A percentile compares a stretch with the other conserved stretches of the same genome.
Evolutionary conservation across 2,113 vertebrate species (phyloP).

Genomic region (Dendrocopos noguchii): DNA sequence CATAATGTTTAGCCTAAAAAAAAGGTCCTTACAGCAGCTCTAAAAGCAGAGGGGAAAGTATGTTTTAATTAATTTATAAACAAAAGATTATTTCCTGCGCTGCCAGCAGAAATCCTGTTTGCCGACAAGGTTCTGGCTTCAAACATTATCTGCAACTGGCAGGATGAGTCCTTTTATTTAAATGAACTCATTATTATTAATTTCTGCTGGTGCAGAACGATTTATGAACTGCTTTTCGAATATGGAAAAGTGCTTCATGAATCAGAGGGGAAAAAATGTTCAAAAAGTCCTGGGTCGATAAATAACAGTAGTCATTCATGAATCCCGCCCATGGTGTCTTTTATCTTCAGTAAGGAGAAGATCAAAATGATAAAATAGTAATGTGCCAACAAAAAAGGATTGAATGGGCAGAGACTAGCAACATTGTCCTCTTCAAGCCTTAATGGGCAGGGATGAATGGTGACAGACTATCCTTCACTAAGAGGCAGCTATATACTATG

Average conservation of each 20-base stretch:
- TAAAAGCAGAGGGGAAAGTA: constrained; percentile 25
- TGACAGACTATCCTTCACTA: constrained; percentile 9
- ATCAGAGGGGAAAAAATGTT: constrained; percentile 78
- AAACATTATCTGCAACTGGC: constrained; percentile 73
- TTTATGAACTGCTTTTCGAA: constrained; percentile 80
- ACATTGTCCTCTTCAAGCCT: constrained; percentile 14
- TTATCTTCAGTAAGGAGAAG: constrained; percentile 69
- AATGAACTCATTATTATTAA: constrained; percentile 83
- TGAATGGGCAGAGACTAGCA: constrained; percentile 19
- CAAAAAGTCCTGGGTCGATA: constrained; percentile 77
- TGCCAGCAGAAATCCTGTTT: constrained; percentile 63
- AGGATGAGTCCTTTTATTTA: constrained; percentile 80
- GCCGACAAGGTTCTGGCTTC: constrained; percentile 53
- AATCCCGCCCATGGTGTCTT: constrained; percentile 74
- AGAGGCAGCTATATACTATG: neutral
- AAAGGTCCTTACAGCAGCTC: neutral
- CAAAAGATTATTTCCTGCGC: constrained; percentile 39
- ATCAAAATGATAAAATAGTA: constrained; percentile 64
- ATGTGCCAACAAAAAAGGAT: constrained; percentile 28
- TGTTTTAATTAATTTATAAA: constrained; percentile 53
- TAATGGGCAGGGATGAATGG: constrained; percentile 42
- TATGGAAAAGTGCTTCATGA: constrained; percentile 78
- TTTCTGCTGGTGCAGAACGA: constrained; percentile 77
- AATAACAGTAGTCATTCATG: constrained; percentile 79
- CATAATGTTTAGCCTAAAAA: neutral